These are phyloP conservation scores for Pagetopsis macropterus DNA, from an alignment of 2,797 vertebrate genomes.

Conservation along the genomic window DNA sequence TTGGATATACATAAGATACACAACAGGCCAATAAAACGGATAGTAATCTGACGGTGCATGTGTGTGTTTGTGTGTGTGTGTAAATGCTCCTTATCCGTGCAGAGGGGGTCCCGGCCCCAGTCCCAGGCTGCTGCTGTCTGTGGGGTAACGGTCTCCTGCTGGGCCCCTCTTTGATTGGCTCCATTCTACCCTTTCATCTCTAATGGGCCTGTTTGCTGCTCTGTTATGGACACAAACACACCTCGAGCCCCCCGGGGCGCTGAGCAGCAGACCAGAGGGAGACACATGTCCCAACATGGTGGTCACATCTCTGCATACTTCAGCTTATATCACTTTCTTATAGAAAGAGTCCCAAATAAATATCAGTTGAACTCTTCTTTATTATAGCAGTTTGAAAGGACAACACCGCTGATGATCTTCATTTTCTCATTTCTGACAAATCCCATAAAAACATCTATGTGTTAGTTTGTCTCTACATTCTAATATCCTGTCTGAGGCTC, in stretches of 20 bases:
- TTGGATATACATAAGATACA: too few relatives aligned
- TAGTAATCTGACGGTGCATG: too few relatives aligned
- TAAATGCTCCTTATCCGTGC: neutral
- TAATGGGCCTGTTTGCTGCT: conserved; percentile 86
- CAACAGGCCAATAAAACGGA: too few relatives aligned
- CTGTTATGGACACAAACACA: conserved; percentile 83
- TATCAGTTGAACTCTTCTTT: neutral
- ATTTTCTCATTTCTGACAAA: neutral
- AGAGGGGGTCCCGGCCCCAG: conserved; percentile 27
- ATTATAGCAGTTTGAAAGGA: neutral
- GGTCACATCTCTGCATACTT: conserved; percentile 10
- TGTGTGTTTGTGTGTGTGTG: conserved; percentile 4
- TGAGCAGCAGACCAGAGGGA: conserved; percentile 18
- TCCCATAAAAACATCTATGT: neutral
- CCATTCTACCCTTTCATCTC: conserved; percentile 84
- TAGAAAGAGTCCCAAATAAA: conserved; percentile 1
- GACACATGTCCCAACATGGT: conserved; percentile 34
- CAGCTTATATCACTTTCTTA: neutral
- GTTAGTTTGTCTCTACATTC: neutral
- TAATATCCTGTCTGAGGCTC: too few relatives aligned
- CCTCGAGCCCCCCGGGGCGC: conserved; percentile 1
- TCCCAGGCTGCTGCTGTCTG: conserved; percentile 68
- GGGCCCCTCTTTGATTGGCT: conserved; percentile 79
- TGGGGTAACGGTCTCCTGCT: conserved; percentile 65
- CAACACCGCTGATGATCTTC: neutral